phyloP scores from a whole-genome alignment of 1,140 invertebrate species.

The Melanaphis sacchari region DNA sequence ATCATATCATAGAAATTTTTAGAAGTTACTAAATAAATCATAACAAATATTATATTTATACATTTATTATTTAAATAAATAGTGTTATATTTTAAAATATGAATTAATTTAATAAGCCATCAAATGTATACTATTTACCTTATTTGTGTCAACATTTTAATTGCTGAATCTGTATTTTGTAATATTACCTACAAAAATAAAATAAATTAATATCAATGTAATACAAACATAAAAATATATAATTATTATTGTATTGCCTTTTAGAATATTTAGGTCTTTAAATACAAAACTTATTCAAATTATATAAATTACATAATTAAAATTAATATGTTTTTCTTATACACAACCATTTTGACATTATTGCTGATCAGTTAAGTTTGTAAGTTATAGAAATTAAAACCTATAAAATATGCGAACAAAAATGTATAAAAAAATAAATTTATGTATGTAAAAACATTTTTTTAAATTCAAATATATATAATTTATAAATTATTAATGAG shows the following conservation, averaged over 20 bases:
- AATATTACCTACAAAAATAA: constrained; percentile 9
- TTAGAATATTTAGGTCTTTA: background rate
- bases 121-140: background rate
- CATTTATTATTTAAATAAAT: background rate
- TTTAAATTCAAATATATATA: too few relatives aligned
- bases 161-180: background rate
- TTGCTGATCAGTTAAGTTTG: too few relatives aligned
- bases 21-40: background rate
- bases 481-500: too few relatives aligned
- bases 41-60: background rate
- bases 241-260: background rate
- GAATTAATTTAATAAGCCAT: background rate
- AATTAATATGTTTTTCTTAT: background rate
- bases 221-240: background rate
- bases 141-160: constrained; percentile 24
- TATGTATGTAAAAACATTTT: too few relatives aligned
- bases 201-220: background rate
- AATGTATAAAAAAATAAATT: too few relatives aligned
- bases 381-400: background rate
- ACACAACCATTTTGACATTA: too few relatives aligned
- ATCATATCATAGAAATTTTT: background rate
- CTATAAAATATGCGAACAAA: background rate
- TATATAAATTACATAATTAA: background rate
- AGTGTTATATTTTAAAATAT: background rate
- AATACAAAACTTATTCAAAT: background rate